A percentile compares a stretch with the other conserved stretches of the same genome.
Evolutionary conservation across 2,797 vertebrate species (phyloP).

Genomic region (Alca torda): DNA sequence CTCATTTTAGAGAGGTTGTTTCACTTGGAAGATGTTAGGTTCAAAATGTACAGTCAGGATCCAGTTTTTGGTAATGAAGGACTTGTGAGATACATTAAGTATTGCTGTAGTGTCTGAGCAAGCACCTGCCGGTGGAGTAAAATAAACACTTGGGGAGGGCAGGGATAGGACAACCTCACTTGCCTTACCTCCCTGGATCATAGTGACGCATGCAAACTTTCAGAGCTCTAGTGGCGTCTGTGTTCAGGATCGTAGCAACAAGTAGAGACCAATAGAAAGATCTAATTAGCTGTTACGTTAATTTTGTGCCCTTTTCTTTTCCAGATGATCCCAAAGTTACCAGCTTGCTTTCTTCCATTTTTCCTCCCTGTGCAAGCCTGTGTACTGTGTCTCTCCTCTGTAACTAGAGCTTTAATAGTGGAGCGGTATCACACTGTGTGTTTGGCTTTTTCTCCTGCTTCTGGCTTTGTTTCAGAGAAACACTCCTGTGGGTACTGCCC

Average conservation of each 20-base stretch:
- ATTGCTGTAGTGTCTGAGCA: neutral
- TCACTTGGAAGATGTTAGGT: neutral
- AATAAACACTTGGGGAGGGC: neutral
- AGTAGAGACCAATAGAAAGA: neutral
- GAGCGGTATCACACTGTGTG: neutral
- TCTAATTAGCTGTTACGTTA: neutral
- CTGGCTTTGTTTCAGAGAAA: neutral
- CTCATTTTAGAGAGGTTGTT: neutral
- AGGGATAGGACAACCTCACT: neutral
- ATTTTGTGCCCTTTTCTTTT: neutral
- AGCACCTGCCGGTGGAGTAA: neutral
- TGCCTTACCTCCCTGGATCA: neutral
- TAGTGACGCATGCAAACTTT: neutral
- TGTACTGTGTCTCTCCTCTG: neutral
- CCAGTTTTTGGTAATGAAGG: neutral
- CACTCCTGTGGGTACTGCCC: neutral
- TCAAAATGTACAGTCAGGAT: neutral
- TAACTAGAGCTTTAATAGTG: neutral
- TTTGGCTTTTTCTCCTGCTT: neutral
- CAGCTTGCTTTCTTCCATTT: neutral
- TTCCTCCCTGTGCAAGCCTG: fast-evolving
- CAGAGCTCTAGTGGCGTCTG: neutral
- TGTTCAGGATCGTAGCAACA: neutral
- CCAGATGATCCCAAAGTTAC: neutral
- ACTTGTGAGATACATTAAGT: neutral